phyloP scores from a whole-genome alignment of 2,113 vertebrate genomes.

The Saguinus midas region DNA sequence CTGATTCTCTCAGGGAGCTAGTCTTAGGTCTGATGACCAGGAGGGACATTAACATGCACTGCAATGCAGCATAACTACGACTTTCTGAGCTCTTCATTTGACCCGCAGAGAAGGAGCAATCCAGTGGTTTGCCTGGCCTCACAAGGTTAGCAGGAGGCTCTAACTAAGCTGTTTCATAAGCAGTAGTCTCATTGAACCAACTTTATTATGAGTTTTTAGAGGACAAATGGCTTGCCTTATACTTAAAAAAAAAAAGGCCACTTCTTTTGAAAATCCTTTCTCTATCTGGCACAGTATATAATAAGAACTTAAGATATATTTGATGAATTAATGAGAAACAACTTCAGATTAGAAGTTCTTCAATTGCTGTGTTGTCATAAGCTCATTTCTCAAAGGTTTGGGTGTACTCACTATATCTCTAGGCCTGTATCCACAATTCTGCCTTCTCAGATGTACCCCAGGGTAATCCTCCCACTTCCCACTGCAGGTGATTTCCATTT shows the following conservation, averaged over 20 bases:
- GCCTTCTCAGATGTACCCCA: background rate
- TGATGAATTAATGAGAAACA: background rate
- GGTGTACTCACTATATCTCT: background rate
- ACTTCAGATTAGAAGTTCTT: background rate
- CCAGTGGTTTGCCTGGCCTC: background rate
- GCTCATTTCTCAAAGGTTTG: background rate
- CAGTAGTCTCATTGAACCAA: background rate
- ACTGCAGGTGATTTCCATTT: background rate
- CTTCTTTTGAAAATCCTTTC: background rate
- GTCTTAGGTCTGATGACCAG: background rate
- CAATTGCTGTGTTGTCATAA: background rate
- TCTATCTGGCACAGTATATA: background rate
- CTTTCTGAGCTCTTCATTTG: background rate
- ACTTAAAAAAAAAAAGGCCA: background rate
- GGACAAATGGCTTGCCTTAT: background rate
- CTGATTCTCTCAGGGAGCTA: background rate
- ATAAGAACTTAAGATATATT: background rate
- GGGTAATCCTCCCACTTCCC: background rate
- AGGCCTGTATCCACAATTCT: background rate
- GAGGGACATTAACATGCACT: background rate
- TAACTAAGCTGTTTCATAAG: background rate
- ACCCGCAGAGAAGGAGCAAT: background rate
- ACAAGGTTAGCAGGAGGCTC: background rate
- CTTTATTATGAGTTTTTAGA: background rate
- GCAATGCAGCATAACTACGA: rapidly evolving